phyloP scores from a whole-genome alignment of 2,797 vertebrate species.

The Champsocephalus esox region DNA sequence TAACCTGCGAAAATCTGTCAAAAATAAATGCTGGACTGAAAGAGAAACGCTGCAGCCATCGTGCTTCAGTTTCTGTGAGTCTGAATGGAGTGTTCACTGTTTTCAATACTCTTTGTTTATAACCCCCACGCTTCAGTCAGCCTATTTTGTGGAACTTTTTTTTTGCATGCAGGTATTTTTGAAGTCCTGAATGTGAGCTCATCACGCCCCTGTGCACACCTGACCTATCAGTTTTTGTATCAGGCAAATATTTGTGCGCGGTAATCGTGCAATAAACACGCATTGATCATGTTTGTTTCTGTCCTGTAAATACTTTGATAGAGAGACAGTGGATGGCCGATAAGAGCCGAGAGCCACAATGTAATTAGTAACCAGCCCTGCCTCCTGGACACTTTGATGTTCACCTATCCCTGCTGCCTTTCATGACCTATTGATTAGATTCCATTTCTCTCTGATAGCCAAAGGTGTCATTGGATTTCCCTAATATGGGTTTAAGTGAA shows the following conservation, averaged over 20 bases:
- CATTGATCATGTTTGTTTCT: constrained; percentile 81
- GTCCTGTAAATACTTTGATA: constrained; percentile 75
- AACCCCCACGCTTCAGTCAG: not conserved
- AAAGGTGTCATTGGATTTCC: constrained; percentile 39
- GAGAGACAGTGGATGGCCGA: constrained; percentile 74
- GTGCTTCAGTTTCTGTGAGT: constrained; percentile 55
- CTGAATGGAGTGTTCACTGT: constrained; percentile 43
- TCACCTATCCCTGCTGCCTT: constrained; percentile 41
- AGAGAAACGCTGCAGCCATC: not conserved
- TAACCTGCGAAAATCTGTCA: too few relatives aligned
- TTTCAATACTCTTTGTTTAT: constrained; percentile 46
- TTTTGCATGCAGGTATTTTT: not conserved
- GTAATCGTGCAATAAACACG: constrained; percentile 74
- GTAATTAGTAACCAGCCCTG: constrained; percentile 80
- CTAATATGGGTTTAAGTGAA: constrained; percentile 8
- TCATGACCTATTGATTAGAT: constrained; percentile 68
- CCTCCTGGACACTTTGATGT: constrained; percentile 75
- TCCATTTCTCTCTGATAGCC: constrained; percentile 42
- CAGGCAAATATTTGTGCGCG: constrained; percentile 69
- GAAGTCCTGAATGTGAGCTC: constrained; percentile 19
- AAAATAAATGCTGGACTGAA: not conserved
- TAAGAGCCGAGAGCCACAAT: constrained; percentile 72
- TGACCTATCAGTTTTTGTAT: constrained; percentile 35
- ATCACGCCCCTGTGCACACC: constrained; percentile 25
- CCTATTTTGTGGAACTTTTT: not conserved